Evolutionary conservation across 2,888 invertebrate genomes (phyloP).

Genomic region (Pachydiplax longipennis): DNA sequence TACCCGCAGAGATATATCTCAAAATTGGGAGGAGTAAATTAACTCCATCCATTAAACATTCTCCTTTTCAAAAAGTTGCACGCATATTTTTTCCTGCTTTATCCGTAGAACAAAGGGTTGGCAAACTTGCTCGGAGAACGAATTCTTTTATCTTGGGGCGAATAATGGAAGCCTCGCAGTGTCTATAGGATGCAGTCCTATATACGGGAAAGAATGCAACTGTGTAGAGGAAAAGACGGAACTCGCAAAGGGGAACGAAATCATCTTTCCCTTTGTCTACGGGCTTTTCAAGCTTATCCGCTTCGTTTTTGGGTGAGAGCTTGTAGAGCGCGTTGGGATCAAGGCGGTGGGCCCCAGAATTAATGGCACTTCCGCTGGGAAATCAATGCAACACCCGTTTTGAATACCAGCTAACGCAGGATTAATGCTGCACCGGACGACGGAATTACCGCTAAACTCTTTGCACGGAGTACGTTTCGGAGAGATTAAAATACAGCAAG

Average conservation of each 20-base stretch:
- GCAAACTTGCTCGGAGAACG: no score
- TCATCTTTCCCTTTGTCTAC: neutral
- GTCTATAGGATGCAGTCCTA: no score
- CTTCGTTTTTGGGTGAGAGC: neutral
- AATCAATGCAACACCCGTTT: neutral
- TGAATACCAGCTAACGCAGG: neutral
- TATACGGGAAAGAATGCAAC: neutral
- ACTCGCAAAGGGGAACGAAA: neutral
- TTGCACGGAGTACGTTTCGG: neutral
- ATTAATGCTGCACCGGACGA: neutral
- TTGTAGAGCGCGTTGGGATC: neutral
- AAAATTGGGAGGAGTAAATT: no score
- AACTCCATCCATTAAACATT: no score
- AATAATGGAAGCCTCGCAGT: no score
- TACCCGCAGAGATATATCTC: no score
- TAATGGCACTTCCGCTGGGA: neutral
- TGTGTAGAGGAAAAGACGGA: neutral
- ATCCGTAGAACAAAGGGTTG: no score
- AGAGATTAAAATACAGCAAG: neutral
- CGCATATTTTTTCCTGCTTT: no score
- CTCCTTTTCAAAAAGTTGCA: no score
- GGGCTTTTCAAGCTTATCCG: neutral
- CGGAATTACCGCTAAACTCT: neutral
- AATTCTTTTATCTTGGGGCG: no score
- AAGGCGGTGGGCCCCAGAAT: neutral